Percentiles rank a stretch among this genome's conserved stretches.
These are phyloP conservation scores for Caenorhabditis panamensis DNA, from an alignment of 2,888 invertebrate genomes.

Conservation along the genomic window DNA sequence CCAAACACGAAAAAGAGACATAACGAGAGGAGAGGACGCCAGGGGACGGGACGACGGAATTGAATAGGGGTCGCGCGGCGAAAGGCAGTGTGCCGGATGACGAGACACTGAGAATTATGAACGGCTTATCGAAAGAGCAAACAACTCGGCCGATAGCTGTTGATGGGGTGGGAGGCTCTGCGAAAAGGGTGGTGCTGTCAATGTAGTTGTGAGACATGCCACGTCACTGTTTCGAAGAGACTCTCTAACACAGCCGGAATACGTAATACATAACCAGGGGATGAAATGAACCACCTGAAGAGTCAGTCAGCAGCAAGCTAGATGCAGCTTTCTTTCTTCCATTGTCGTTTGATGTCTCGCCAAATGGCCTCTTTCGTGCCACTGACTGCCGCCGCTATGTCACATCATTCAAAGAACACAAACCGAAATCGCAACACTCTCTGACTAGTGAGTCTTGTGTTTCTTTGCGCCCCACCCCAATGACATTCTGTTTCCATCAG, in stretches of 20 bases:
- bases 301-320: neutral
- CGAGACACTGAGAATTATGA: conserved; percentile 53
- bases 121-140: conserved; percentile 62
- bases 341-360: conserved; percentile 13
- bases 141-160: conserved; percentile 36
- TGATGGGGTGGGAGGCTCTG: conserved; percentile 34
- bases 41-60: conserved; percentile 33
- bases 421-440: conserved; percentile 33
- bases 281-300: neutral
- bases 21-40: conserved; percentile 46
- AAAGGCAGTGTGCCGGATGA: conserved; percentile 41
- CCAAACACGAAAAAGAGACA: conserved; percentile 55
- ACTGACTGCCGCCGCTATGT: conserved; percentile 7
- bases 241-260: neutral
- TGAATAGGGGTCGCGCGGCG: conserved; percentile 50
- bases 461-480: conserved; percentile 1
- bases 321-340: neutral
- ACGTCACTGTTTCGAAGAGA: conserved; percentile 7
- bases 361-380: conserved; percentile 29
- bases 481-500: conserved; percentile 1
- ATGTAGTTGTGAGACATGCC: conserved; percentile 16
- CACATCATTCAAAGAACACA: conserved; percentile 51
- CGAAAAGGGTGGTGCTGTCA: conserved; percentile 19
- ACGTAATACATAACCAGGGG: neutral
- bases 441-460: neutral